Base-by-base conservation (phyloP, 2,113 vertebrate genomes). In the Phalacrocorax pelagicus region DNA sequence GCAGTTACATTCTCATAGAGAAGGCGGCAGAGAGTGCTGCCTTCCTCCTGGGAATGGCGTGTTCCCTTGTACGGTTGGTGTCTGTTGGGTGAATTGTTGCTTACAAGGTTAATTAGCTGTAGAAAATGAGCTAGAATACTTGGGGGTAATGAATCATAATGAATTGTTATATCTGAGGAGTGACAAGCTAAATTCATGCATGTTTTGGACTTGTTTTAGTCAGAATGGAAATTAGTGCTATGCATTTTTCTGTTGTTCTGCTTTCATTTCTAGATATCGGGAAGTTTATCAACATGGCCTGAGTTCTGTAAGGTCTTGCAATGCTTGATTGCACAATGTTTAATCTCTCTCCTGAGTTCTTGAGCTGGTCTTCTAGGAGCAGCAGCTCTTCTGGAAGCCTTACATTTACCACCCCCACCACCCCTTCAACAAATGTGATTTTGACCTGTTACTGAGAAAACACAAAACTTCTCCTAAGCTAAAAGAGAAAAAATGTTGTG, bases 71-170 rank as follows among this genome's bases (percentile, higher is more conserved):
- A n/a, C 57, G 63, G n/a, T 4, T 58, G 24, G 49, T 52, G 78
- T 21, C 61, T 80, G 38, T 30, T 88, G 75, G 47, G 63, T 4
- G 3, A 92, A 58, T 44, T 81, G 75, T 36, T 92, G 54, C 75
- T 38, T 78, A 20, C n/a, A 40, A 86, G 55, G 42, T 83, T 85
- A 90, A 90, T 86, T 88, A 90, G 59, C 75, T 90, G 65, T 83
- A 74, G 90, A 93, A 88, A 93, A 94, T 62, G 67, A 95, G n/a
- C 42, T 83, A 36, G 69, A 78, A 74, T 88, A 52, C 47, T 92
- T 88, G 36, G 24, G 16, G 78, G 75, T 63, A 94, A 78, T 88
- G 82, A 92, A 85, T 93, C 70, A 75, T 87, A 79, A 85, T 72
- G 57, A 79, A 29, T 71, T 4, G 29, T 81, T 89, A 19, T n/a